phyloP scores from a whole-genome alignment of 2,113 vertebrate genomes.

The Astatotilapia flaviijosephi region DNA sequence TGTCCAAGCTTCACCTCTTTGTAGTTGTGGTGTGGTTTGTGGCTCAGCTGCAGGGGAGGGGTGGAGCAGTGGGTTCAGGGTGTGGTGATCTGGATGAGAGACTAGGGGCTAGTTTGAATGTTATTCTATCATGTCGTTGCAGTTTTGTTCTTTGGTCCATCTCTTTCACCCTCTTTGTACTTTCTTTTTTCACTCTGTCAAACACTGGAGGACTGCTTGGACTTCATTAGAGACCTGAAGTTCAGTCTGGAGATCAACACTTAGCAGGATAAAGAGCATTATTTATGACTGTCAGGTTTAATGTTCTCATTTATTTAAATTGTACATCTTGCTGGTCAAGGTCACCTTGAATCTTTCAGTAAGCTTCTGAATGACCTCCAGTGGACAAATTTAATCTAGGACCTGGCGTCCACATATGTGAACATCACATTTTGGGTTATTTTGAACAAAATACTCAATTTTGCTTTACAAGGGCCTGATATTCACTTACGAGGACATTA shows the following conservation, averaged over 20 bases:
- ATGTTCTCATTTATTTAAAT: neutral
- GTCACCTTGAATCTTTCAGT: neutral
- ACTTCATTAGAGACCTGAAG: neutral
- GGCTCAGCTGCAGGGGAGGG: neutral
- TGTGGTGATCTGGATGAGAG: neutral
- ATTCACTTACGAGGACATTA: neutral
- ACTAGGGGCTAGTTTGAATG: neutral
- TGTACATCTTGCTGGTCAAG: neutral
- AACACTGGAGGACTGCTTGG: neutral
- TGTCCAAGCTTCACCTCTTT: neutral
- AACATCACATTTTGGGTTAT: neutral
- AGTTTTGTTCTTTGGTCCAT: neutral
- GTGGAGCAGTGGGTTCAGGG: neutral
- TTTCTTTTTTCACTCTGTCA: neutral
- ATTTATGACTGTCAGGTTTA: neutral
- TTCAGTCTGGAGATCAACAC: neutral
- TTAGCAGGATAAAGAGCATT: neutral
- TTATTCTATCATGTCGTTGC: rapidly evolving
- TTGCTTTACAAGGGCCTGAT: rapidly evolving
- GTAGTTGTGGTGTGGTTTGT: neutral
- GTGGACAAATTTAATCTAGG: neutral
- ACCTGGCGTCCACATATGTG: neutral
- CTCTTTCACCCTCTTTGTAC: neutral
- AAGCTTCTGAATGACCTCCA: neutral
- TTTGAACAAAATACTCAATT: neutral